phyloP scores from a whole-genome alignment of 2,113 vertebrate genomes.

The Cettia cetti region DNA sequence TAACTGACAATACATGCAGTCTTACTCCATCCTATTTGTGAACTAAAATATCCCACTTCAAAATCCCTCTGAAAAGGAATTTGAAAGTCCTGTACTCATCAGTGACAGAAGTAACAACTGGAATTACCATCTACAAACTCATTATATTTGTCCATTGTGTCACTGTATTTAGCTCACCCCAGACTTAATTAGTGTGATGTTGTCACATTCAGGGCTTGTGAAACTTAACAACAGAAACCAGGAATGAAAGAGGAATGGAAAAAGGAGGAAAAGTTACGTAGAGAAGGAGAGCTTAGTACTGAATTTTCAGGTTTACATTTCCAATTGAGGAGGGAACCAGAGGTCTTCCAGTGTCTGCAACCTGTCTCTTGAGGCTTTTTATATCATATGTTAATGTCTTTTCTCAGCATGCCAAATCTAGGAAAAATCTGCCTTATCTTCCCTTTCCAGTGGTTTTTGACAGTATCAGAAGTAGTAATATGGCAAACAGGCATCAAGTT shows the following conservation, averaged over 20 bases:
- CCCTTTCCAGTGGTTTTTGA: background rate
- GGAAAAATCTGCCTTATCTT: background rate
- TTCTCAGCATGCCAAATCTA: background rate
- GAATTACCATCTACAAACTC: background rate
- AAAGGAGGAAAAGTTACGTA: background rate
- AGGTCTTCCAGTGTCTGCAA: background rate
- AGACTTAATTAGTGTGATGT: background rate
- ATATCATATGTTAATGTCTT: background rate
- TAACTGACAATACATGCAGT: background rate
- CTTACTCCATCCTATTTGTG: background rate
- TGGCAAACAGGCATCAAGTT: background rate
- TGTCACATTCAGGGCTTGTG: background rate
- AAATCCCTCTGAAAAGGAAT: background rate
- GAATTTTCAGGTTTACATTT: background rate
- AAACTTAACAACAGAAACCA: background rate
- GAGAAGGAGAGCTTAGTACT: background rate
- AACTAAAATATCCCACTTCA: background rate
- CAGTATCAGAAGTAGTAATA: background rate
- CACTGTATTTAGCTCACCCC: background rate
- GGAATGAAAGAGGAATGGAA: background rate
- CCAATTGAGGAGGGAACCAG: background rate
- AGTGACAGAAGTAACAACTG: background rate
- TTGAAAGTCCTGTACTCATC: background rate
- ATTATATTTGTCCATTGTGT: background rate
- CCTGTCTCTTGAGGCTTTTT: background rate